A percentile compares a stretch with the other conserved stretches of the same genome.
These are phyloP conservation scores for Puffinus mauretanicus DNA, from an alignment of 2,113 vertebrate species.

Conservation along the genomic window DNA sequence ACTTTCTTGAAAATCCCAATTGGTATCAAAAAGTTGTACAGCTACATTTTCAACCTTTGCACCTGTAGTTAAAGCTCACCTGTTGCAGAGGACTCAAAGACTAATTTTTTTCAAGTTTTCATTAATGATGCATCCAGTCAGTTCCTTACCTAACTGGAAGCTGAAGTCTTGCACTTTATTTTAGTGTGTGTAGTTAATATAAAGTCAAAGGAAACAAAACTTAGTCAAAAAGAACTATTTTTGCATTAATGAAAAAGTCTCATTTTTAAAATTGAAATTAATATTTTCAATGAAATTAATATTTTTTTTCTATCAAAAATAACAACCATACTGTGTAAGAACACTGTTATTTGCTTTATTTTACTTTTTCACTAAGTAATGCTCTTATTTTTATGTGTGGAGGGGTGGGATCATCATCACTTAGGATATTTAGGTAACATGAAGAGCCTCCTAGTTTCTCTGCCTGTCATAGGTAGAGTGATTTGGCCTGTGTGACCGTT, in stretches of 20 bases:
- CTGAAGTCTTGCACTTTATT: background rate
- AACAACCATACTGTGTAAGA: too few species aligned
- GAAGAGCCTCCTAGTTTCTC: background rate
- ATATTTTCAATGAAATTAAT: background rate
- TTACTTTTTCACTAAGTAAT: background rate
- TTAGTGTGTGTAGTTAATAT: background rate
- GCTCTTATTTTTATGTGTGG: background rate
- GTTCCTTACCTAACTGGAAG: background rate
- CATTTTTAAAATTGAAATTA: too few species aligned
- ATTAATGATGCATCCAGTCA: background rate
- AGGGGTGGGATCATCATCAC: background rate
- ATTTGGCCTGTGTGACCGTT: background rate
- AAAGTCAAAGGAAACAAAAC: background rate
- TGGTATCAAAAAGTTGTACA: background rate
- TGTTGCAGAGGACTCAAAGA: background rate
- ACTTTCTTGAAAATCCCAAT: background rate
- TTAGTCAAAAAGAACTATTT: too few species aligned
- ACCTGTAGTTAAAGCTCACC: background rate
- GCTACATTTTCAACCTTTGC: background rate
- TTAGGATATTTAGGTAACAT: background rate
- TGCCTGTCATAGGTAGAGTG: too few species aligned
- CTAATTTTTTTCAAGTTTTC: background rate
- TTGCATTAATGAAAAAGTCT: too few species aligned
- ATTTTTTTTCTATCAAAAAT: background rate
- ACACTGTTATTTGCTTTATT: background rate